A percentile compares a stretch with the other conserved stretches of the same genome.
Conservation (phyloP, 2,888 invertebrate species). For the Diarsia dahlii region DNA sequence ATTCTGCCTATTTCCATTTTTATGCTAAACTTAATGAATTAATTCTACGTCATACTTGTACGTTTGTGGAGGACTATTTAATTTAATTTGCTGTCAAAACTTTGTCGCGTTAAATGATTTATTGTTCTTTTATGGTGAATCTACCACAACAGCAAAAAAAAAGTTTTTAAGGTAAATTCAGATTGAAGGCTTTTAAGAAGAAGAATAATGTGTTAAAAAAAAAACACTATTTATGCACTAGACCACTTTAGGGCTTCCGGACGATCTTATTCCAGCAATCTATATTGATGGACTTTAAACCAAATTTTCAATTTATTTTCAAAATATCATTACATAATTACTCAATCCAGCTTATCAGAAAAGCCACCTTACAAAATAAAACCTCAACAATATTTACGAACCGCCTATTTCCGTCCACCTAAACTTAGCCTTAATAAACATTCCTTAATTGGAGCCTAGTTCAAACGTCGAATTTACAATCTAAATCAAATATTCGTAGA, state of each 20-base stretch:
- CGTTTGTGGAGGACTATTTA: background rate
- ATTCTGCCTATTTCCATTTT: constrained; percentile 25
- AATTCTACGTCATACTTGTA: constrained; percentile 16
- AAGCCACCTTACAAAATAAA: background rate
- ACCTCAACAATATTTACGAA: background rate
- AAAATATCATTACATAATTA: background rate
- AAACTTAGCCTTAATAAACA: background rate
- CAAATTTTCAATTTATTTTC: no score
- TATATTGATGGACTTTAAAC: background rate
- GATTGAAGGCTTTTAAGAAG: background rate
- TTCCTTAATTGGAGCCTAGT: constrained; percentile 6
- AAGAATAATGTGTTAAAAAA: background rate
- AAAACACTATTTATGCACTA: background rate
- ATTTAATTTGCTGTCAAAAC: constrained; percentile 13
- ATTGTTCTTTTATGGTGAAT: background rate
- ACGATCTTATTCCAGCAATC: background rate
- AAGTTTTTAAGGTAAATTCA: background rate
- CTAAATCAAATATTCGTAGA: constrained; percentile 25
- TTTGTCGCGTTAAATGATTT: background rate
- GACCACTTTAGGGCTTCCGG: no score
- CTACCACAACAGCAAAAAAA: background rate
- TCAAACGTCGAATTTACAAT: constrained; percentile 24
- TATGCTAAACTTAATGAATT: constrained; percentile 27
- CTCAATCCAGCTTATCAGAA: background rate
- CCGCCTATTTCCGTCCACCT: constrained; percentile 20